Evolutionary conservation across 1,140 invertebrate genomes (phyloP).

Genomic region (Drosophila novamexicana): DNA sequence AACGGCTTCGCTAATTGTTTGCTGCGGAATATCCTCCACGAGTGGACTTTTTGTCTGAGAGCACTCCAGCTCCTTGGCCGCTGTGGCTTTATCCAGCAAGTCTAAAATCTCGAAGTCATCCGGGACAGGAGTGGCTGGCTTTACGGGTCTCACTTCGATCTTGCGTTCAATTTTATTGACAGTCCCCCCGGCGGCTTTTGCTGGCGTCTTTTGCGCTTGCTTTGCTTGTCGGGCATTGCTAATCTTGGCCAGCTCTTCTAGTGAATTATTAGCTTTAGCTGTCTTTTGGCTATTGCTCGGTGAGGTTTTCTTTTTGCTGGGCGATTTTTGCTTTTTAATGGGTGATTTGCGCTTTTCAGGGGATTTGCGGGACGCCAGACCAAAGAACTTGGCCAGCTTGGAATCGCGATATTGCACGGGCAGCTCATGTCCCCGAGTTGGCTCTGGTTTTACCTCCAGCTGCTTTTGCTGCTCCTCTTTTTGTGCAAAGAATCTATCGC

Average conservation of each 20-base stretch:
- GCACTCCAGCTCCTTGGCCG: slow-evolving; percentile 59
- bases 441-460: slow-evolving; percentile 21
- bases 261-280: slow-evolving; percentile 54
- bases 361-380: slow-evolving; percentile 55
- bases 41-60: slow-evolving; percentile 68
- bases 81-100: slow-evolving; percentile 62
- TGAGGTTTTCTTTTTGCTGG: slow-evolving; percentile 61
- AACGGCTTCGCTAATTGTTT: slow-evolving; percentile 1
- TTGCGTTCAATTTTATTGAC: slow-evolving; percentile 11
- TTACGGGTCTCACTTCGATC: slow-evolving; percentile 8
- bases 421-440: slow-evolving; percentile 27
- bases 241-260: slow-evolving; percentile 66
- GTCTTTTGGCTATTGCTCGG: slow-evolving; percentile 47
- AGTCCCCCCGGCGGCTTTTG: slow-evolving; percentile 9
- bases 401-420: slow-evolving; percentile 73
- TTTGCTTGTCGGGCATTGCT: slow-evolving; percentile 57
- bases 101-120: slow-evolving; percentile 73
- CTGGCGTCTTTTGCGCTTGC: slow-evolving; percentile 34
- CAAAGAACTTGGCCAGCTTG: slow-evolving; percentile 78
- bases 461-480: slow-evolving; percentile 54
- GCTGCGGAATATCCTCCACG: slow-evolving; percentile 7
- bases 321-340: slow-evolving; percentile 65
- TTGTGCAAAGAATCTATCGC: slow-evolving; percentile 72
- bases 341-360: slow-evolving; percentile 69
- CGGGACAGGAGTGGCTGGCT: slow-evolving; percentile 59